A percentile compares a stretch with the other conserved stretches of the same genome.
Evolutionary conservation across 2,113 vertebrate genomes (phyloP).

Genomic region (Tapirus terrestris): DNA sequence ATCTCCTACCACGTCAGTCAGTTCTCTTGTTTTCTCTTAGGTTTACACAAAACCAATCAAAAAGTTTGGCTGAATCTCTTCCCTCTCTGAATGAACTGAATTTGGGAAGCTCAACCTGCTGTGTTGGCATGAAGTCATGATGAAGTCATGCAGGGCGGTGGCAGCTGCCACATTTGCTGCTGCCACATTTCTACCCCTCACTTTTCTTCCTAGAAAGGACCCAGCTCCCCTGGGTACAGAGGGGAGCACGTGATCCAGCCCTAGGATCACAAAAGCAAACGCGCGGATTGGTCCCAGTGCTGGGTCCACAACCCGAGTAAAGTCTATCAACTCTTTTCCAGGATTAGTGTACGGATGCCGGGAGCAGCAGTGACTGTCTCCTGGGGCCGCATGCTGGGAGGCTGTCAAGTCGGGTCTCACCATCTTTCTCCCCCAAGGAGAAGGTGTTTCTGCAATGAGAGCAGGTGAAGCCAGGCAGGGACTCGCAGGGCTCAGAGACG

Average conservation of each 20-base stretch:
- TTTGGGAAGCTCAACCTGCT: accelerated
- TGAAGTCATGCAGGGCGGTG: accelerated
- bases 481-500: accelerated
- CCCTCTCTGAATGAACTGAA: neutral
- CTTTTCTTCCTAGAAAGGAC: neutral
- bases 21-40: neutral
- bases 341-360: accelerated
- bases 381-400: too few relatives aligned
- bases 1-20: neutral
- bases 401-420: neutral
- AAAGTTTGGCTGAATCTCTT: neutral
- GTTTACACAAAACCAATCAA: neutral
- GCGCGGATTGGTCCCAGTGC: too few relatives aligned
- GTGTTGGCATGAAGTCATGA: accelerated
- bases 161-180: neutral
- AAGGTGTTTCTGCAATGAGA: neutral
- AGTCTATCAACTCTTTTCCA: neutral
- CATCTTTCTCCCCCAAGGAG: neutral
- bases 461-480: neutral
- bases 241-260: accelerated
- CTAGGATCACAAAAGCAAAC: neutral
- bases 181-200: accelerated
- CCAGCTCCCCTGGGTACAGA: neutral
- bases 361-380: accelerated
- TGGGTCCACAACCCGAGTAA: neutral